Evolutionary conservation across 2,797 vertebrate genomes (phyloP).

Genomic region (Diglossa cyanea): DNA sequence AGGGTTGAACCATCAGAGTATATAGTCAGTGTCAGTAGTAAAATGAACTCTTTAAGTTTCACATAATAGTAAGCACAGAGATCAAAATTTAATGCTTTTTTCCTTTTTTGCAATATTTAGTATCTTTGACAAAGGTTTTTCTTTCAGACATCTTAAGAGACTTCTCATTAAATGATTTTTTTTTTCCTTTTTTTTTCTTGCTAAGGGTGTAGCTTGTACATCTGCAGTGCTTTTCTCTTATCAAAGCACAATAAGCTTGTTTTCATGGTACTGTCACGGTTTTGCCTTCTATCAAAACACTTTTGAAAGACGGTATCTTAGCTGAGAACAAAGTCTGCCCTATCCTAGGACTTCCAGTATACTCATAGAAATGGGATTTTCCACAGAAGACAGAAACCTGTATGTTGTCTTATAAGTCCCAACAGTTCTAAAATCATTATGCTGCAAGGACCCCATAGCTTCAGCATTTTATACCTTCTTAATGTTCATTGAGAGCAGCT

Average conservation of each 20-base stretch:
- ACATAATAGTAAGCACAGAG: background rate
- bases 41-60: background rate
- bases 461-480: too few species aligned
- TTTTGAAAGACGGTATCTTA: background rate
- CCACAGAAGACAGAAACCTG: background rate
- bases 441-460: too few species aligned
- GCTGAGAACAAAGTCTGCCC: background rate
- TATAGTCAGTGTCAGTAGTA: background rate
- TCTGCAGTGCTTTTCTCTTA: background rate
- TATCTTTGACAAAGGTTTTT: background rate
- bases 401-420: too few species aligned
- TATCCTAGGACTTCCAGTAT: background rate
- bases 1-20: background rate
- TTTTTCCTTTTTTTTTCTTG: too few species aligned
- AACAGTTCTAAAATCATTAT: too few species aligned
- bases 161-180: background rate
- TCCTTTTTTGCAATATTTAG: background rate
- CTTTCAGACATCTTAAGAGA: background rate
- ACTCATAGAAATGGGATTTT: background rate
- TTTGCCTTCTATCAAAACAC: background rate
- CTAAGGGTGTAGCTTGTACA: background rate
- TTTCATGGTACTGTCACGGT: background rate
- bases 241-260: background rate
- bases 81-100: background rate
- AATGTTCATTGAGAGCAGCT: too few species aligned